These are phyloP conservation scores for Oryzias curvinotus DNA, from an alignment of 2,113 vertebrate species.

Conservation along the genomic window DNA sequence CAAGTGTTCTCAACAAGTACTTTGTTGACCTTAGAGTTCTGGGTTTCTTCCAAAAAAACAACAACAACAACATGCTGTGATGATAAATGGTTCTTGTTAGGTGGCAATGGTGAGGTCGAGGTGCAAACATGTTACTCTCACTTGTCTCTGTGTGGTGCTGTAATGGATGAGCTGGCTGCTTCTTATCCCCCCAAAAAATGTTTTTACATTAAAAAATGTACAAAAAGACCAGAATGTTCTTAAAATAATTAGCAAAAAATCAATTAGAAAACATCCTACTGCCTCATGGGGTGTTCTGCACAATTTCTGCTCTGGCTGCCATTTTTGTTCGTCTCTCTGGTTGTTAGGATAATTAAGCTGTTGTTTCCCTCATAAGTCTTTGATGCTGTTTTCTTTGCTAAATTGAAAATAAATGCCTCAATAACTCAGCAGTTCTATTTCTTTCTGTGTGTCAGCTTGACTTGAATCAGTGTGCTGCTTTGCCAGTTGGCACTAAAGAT, in stretches of 20 bases:
- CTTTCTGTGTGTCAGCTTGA: slow-evolving; percentile 2
- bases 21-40: neutral
- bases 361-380: slow-evolving; percentile 4
- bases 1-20: neutral
- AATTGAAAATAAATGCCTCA: neutral
- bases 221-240: slow-evolving; percentile 2
- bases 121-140: neutral
- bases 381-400: neutral
- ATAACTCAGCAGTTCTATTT: neutral
- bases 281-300: neutral
- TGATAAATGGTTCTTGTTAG: no score
- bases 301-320: neutral
- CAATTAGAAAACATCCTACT: neutral
- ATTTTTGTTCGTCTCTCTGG: neutral
- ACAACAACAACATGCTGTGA: no score
- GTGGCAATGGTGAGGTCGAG: no score
- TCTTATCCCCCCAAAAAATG: no score
- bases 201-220: no score
- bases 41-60: no score
- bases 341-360: slow-evolving; percentile 9
- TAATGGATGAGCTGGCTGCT: neutral
- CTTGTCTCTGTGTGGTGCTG: neutral
- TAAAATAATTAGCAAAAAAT: slow-evolving; percentile 2
- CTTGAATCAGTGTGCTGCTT: slow-evolving; percentile 11
- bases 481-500: slow-evolving; percentile 16